Conservation (phyloP, 2,113 vertebrate genomes). For the Pyrgilauda ruficollis region DNA sequence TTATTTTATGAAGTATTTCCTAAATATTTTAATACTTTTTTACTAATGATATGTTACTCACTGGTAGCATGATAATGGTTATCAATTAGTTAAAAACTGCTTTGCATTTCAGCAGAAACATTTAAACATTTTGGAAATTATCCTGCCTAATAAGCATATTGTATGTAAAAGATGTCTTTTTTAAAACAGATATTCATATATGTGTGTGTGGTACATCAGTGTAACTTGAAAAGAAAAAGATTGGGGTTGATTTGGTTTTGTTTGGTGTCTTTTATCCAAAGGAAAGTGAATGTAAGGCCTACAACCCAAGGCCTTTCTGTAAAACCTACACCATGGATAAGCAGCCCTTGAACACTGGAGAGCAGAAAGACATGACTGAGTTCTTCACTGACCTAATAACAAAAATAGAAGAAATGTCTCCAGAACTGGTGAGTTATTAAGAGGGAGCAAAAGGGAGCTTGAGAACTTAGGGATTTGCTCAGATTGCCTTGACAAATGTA, state of each 20-base stretch:
- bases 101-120: neutral
- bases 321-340: constrained; percentile 99
- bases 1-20: neutral
- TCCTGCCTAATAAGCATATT: neutral
- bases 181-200: accelerated
- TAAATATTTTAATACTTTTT: neutral
- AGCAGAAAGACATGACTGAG: constrained; percentile 99
- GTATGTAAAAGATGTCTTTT: neutral
- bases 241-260: neutral
- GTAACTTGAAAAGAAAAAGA: neutral
- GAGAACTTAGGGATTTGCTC: neutral
- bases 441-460: neutral
- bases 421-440: constrained; percentile 85
- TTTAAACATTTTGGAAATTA: neutral
- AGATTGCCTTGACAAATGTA: constrained; percentile 50
- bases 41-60: neutral
- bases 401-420: constrained; percentile 99
- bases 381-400: constrained; percentile 99
- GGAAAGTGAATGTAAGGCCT: constrained; percentile 98
- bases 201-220: neutral
- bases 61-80: neutral
- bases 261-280: constrained; percentile 22
- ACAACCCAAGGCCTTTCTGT: constrained; percentile 96
- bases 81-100: neutral
- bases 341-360: constrained; percentile 96